phyloP scores from a whole-genome alignment of 2,113 vertebrate species.

The Taurulus bubalis region DNA sequence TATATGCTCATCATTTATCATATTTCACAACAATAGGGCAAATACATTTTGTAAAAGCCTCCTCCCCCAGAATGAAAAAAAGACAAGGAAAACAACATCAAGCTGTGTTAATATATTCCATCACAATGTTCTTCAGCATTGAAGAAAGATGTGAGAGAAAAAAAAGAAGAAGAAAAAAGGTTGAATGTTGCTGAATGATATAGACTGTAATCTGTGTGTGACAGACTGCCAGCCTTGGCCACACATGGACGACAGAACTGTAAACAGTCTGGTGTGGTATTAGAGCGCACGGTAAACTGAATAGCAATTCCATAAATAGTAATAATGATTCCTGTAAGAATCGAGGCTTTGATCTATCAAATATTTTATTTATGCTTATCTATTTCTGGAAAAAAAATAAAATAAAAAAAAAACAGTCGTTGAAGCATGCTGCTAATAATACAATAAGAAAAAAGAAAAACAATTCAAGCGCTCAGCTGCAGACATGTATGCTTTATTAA shows the following conservation, averaged over 20 bases:
- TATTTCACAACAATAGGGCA: background rate
- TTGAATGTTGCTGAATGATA: constrained; percentile 46
- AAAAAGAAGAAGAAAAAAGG: background rate
- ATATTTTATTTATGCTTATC: background rate
- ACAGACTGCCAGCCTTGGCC: constrained; percentile 73
- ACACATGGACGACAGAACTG: constrained; percentile 75
- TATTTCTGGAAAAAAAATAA: background rate
- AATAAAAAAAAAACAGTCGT: background rate
- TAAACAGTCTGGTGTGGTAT: constrained; percentile 75
- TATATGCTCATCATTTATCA: background rate
- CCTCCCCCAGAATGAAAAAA: background rate
- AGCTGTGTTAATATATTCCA: background rate
- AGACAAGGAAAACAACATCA: background rate
- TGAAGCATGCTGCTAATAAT: background rate
- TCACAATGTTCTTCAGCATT: background rate
- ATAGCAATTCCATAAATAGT: constrained; percentile 24
- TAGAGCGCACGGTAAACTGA: constrained; percentile 53
- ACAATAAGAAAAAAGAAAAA: background rate
- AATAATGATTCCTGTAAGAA: background rate
- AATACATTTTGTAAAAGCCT: background rate
- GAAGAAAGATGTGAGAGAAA: background rate
- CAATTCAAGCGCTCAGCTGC: constrained; percentile 5
- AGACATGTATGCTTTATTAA: constrained; percentile 3
- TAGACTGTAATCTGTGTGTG: constrained; percentile 44
- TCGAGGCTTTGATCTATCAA: background rate